These are phyloP conservation scores for Cerceris ruficornis DNA, from an alignment of 2,888 invertebrate species.

Conservation along the genomic window DNA sequence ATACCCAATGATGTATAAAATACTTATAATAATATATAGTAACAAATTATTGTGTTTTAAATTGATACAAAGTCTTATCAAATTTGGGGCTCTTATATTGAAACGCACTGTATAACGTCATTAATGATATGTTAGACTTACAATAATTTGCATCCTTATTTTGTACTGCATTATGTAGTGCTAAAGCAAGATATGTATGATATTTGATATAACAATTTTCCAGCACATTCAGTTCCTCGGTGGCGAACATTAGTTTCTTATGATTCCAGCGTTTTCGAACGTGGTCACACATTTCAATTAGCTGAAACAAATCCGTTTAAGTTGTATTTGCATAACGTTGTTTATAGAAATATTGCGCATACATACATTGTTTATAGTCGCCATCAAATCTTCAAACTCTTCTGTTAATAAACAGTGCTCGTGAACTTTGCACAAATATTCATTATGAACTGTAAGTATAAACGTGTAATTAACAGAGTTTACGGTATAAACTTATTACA, in stretches of 20 bases:
- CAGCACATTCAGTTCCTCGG: constrained; percentile 71
- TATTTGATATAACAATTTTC: constrained; percentile 78
- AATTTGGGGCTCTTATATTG: constrained; percentile 42
- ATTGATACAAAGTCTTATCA: background rate
- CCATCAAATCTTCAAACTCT: constrained; percentile 74
- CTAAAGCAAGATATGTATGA: constrained; percentile 78
- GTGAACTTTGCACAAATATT: constrained; percentile 77
- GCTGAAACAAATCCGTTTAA: constrained; percentile 57
- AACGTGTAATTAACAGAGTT: background rate
- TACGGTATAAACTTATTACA: background rate
- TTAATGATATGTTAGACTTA: constrained; percentile 70
- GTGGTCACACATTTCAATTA: constrained; percentile 77
- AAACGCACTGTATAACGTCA: constrained; percentile 55
- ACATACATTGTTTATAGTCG: constrained; percentile 77
- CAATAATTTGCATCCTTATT: constrained; percentile 79
- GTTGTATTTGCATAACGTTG: background rate
- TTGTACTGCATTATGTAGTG: constrained; percentile 77
- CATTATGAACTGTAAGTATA: constrained; percentile 75
- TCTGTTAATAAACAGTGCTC: constrained; percentile 78
- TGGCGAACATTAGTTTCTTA: constrained; percentile 69
- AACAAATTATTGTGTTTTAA: constrained; percentile 15
- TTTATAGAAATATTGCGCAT: constrained; percentile 14
- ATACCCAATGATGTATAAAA: background rate
- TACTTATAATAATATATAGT: constrained; percentile 1
- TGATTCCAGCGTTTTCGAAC: constrained; percentile 75